phyloP scores from a whole-genome alignment of 2,888 invertebrate genomes.

The Ariolimax columbianus region DNA sequence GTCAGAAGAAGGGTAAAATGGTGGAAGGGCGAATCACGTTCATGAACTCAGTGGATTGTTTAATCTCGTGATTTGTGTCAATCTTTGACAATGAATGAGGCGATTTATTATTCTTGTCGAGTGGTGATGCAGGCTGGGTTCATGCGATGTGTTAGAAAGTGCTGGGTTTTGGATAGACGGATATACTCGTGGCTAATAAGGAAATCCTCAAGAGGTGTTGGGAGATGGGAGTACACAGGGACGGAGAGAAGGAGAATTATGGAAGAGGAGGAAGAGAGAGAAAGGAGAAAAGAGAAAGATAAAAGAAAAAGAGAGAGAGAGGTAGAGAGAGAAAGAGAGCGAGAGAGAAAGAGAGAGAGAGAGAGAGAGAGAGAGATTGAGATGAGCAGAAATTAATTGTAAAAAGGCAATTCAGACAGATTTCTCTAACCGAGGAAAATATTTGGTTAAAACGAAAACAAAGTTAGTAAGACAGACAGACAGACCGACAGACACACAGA shows the following conservation, averaged over 20 bases:
- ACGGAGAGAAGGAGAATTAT: not conserved
- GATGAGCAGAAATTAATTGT: not conserved
- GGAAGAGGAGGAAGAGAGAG: not conserved
- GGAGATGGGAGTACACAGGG: not conserved
- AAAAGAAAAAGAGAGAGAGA: not conserved
- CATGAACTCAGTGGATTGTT: conserved; percentile 8
- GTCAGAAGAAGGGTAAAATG: conserved; percentile 14
- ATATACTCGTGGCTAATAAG: no score
- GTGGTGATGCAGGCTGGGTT: not conserved
- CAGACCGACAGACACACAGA: not conserved
- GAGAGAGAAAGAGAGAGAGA: not conserved
- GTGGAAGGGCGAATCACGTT: not conserved
- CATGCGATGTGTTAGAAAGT: not conserved
- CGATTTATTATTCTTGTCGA: not conserved
- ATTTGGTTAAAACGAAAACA: not conserved
- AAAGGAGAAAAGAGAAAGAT: not conserved
- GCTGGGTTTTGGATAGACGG: not conserved
- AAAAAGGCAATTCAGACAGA: not conserved
- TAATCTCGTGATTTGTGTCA: conserved; percentile 30
- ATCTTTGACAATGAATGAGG: conserved; percentile 12
- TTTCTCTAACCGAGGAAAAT: not conserved
- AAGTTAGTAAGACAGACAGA: not conserved
- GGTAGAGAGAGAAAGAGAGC: not conserved
- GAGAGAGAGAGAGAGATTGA: not conserved
- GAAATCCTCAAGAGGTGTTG: no score